Percentiles rank a stretch among this genome's conserved stretches.
These are phyloP conservation scores for Asarcornis scutulata DNA, from an alignment of 2,113 vertebrate genomes.

Conservation along the genomic window DNA sequence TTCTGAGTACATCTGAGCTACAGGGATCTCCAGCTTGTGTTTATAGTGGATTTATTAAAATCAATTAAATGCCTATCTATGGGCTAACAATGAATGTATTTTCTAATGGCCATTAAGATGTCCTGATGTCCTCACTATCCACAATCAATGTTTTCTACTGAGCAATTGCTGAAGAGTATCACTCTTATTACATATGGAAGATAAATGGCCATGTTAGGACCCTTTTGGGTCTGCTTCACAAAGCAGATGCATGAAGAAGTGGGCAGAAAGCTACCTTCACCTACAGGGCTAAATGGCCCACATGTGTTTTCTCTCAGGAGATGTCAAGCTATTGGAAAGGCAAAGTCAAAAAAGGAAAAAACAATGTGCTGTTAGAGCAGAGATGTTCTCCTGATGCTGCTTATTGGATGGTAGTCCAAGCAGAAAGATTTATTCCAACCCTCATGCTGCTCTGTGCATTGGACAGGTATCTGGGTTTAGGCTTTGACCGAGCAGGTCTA, in stretches of 20 bases:
- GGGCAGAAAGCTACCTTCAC: background rate
- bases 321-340: background rate
- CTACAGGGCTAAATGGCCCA: background rate
- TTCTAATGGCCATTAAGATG: background rate
- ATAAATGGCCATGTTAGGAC: background rate
- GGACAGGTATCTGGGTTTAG: background rate
- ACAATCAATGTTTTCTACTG: background rate
- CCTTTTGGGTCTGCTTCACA: background rate
- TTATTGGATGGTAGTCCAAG: background rate
- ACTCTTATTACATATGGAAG: background rate
- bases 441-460: background rate
- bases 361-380: fast-evolving
- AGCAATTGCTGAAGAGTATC: background rate
- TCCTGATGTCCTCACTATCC: background rate
- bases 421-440: background rate
- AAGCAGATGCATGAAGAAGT: background rate
- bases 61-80: background rate
- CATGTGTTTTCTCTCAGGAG: background rate
- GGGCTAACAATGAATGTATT: background rate
- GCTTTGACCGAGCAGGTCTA: background rate
- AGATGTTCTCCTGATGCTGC: background rate
- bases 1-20: background rate
- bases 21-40: background rate
- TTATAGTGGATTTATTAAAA: conserved; percentile 28
- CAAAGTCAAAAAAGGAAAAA: background rate